A percentile compares a stretch with the other conserved stretches of the same genome.
These are phyloP conservation scores for Oscheius myriophilus DNA, from an alignment of 2,888 invertebrate species.

Conservation along the genomic window DNA sequence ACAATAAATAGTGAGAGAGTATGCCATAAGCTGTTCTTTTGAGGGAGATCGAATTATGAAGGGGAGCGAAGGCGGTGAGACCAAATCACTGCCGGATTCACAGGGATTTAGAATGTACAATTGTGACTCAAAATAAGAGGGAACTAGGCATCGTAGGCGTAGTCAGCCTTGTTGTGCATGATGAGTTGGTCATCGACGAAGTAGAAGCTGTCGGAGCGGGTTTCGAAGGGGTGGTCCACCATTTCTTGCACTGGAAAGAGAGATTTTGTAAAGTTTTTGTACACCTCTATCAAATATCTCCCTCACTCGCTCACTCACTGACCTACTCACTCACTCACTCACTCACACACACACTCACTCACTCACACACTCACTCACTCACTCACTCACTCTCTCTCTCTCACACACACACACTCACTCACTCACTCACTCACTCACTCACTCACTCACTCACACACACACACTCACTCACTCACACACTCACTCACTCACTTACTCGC, in stretches of 20 bases:
- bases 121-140: no score
- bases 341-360: no score
- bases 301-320: not conserved
- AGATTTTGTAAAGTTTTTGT: not conserved
- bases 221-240: conserved; percentile 94
- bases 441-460: no score
- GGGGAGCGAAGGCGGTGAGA: no score
- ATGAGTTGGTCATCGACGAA: conserved; percentile 95
- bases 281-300: not conserved
- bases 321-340: not conserved
- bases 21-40: no score
- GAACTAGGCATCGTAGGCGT: conserved; percentile 83
- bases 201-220: conserved; percentile 97
- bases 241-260: conserved; percentile 84
- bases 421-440: not conserved
- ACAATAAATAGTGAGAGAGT: no score
- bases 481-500: not conserved
- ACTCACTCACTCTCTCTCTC: not conserved
- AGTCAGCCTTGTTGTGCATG: conserved; percentile 99
- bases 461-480: not conserved
- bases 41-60: no score
- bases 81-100: no score
- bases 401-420: not conserved
- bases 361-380: no score
- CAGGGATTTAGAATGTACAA: no score